A percentile compares a stretch with the other conserved stretches of the same genome.
phyloP scores from a whole-genome alignment of 2,888 invertebrate species.

The Parapristionchus giblindavisi region DNA sequence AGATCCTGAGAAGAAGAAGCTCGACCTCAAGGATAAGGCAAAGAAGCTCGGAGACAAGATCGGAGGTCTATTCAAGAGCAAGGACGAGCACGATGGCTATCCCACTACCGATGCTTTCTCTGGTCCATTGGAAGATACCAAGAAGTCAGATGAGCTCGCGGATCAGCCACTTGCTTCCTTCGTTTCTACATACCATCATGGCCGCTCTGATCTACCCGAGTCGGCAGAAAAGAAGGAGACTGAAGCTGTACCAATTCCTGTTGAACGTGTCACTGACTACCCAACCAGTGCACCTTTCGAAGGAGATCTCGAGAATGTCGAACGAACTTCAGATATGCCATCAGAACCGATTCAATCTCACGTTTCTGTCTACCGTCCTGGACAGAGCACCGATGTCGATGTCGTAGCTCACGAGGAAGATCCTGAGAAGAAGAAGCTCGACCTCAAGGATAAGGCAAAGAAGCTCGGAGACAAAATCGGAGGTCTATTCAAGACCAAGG shows the following conservation, averaged over 20 bases:
- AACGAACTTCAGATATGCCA: neutral
- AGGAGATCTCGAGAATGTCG: neutral
- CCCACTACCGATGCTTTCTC: neutral
- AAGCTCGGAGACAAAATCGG: constrained; percentile 1
- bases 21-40: constrained; percentile 6
- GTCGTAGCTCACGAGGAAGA: neutral
- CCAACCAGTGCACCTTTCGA: neutral
- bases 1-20: constrained; percentile 10
- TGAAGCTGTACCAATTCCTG: neutral
- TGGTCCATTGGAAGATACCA: neutral
- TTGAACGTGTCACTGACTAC: neutral
- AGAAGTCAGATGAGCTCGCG: neutral
- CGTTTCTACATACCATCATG: constrained; percentile 21
- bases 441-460: constrained; percentile 16
- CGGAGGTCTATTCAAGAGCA: constrained; percentile 15
- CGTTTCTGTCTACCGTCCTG: constrained; percentile 25
- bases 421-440: constrained; percentile 23
- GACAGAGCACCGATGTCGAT: neutral
- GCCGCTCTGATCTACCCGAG: neutral
- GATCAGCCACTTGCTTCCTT: constrained; percentile 1
- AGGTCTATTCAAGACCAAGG: constrained; percentile 4
- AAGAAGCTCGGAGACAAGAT: constrained; percentile 6
- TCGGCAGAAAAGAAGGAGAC: neutral
- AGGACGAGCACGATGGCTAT: neutral
- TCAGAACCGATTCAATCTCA: neutral